phyloP scores from a whole-genome alignment of 2,113 vertebrate species.

The Salvelinus sp. region DNA sequence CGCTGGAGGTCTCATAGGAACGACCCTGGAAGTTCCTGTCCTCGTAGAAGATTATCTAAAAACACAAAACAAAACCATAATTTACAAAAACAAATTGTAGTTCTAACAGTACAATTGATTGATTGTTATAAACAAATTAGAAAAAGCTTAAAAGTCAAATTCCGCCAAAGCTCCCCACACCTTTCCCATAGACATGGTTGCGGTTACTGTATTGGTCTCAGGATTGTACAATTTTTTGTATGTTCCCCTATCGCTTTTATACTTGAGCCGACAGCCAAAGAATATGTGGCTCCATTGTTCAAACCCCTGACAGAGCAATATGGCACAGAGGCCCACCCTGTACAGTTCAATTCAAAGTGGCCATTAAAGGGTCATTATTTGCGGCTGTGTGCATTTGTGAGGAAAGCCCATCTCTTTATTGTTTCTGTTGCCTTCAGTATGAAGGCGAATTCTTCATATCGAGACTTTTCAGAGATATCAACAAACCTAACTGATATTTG shows the following conservation, averaged over 20 bases:
- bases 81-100: background rate
- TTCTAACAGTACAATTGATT: background rate
- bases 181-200: conserved; percentile 72
- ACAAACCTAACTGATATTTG: background rate
- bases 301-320: conserved; percentile 72
- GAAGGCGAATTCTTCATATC: conserved; percentile 39
- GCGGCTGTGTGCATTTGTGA: conserved; percentile 61
- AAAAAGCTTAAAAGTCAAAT: background rate
- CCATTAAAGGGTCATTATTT: conserved; percentile 52
- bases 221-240: conserved; percentile 48
- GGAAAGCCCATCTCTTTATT: conserved; percentile 53
- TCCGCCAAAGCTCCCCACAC: conserved; percentile 31
- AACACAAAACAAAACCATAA: conserved; percentile 3
- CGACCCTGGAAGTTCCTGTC: conserved; percentile 69
- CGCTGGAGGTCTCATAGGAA: conserved; percentile 65
- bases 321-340: conserved; percentile 50
- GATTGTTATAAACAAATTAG: background rate
- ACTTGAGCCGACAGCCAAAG: conserved; percentile 51
- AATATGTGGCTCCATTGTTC: conserved; percentile 60
- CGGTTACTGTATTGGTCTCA: conserved; percentile 41
- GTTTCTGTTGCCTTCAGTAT: conserved; percentile 38
- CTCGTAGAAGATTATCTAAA: conserved; percentile 70
- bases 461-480: conserved; percentile 4
- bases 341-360: conserved; percentile 37
- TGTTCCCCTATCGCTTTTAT: conserved; percentile 56